phyloP scores from a whole-genome alignment of 2,113 vertebrate species.

The Eptatretus burgeri region DNA sequence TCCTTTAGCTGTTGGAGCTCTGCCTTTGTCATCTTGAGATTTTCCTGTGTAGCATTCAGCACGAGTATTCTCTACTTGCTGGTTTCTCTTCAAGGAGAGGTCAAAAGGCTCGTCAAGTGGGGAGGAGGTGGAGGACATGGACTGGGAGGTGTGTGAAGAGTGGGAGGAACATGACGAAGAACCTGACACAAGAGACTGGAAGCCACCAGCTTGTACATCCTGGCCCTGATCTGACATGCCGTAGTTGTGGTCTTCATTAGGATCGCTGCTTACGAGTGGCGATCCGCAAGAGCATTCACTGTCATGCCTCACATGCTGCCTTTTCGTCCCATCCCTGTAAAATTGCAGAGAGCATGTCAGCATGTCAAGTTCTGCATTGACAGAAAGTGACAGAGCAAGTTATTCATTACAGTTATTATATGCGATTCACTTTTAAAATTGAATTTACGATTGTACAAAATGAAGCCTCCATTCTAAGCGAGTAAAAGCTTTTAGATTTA shows the following conservation, averaged over 20 bases:
- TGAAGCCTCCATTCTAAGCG: too few relatives aligned
- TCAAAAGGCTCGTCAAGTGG: conserved; percentile 42
- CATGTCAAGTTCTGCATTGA: too few relatives aligned
- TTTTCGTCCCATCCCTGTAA: neutral
- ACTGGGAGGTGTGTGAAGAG: conserved; percentile 27
- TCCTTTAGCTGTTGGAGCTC: neutral
- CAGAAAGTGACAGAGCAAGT: too few relatives aligned
- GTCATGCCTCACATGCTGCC: conserved; percentile 36
- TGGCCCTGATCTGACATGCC: conserved; percentile 38
- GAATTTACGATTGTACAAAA: too few relatives aligned
- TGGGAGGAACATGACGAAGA: conserved; percentile 28
- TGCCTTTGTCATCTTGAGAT: neutral
- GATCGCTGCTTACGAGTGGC: conserved; percentile 46
- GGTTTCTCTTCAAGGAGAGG: conserved; percentile 28
- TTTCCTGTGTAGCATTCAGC: conserved; percentile 1
- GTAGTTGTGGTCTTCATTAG: conserved; percentile 81
- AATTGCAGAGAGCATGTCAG: too few relatives aligned
- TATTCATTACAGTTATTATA: too few relatives aligned
- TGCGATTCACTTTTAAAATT: too few relatives aligned
- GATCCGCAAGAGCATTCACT: conserved; percentile 44
- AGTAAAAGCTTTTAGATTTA: too few relatives aligned
- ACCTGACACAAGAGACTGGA: neutral
- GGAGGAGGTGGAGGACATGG: conserved; percentile 31
- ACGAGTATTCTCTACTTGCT: conserved; percentile 24
- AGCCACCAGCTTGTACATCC: neutral